These are phyloP conservation scores for Sesamia nonagrioides DNA, from an alignment of 1,140 invertebrate genomes.

Conservation along the genomic window DNA sequence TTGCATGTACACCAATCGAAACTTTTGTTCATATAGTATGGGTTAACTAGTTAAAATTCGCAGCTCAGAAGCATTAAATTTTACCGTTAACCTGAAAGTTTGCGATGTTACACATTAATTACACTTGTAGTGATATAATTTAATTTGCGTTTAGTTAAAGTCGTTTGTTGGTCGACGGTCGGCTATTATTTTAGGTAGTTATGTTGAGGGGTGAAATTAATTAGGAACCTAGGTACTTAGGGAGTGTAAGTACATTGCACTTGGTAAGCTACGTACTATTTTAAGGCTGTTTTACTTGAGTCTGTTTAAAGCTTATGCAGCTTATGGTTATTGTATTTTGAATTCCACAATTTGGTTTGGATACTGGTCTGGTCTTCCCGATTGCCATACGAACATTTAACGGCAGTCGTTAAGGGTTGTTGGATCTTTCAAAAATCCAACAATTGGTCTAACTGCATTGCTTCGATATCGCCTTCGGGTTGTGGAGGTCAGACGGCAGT, in stretches of 20 bases:
- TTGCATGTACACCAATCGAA: neutral
- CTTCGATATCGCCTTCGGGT: no score
- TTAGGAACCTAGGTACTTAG: neutral
- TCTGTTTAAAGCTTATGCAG: no score
- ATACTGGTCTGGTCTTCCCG: no score
- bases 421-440: no score
- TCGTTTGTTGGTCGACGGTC: constrained; percentile 20
- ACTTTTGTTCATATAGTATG: neutral
- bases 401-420: no score
- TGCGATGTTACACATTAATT: constrained; percentile 38
- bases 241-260: neutral
- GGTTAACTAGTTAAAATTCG: constrained; percentile 20
- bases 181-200: constrained; percentile 33
- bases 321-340: no score
- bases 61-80: constrained; percentile 23
- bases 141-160: constrained; percentile 40
- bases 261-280: neutral
- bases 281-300: no score
- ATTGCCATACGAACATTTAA: no score
- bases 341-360: no score
- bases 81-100: constrained; percentile 29
- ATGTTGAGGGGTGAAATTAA: neutral
- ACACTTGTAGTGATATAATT: constrained; percentile 42
- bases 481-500: no score
- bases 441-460: no score